Evolutionary conservation across 2,113 vertebrate genomes (phyloP).

Genomic region (Toxostoma redivivum): DNA sequence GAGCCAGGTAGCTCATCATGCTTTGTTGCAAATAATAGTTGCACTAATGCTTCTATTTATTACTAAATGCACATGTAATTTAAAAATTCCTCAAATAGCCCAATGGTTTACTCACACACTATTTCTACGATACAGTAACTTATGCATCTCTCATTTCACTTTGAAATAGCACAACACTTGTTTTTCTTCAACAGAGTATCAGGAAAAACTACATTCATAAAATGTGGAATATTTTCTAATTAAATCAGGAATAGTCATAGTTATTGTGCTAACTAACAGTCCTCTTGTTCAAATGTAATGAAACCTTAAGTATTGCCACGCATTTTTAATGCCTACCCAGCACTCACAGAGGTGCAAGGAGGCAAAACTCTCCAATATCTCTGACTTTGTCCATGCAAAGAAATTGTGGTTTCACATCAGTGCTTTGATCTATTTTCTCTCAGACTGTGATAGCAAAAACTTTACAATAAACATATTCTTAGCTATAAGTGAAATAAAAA

Average conservation of each 20-base stretch:
- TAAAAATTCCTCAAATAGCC: slow-evolving; percentile 43
- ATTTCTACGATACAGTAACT: slow-evolving; percentile 14
- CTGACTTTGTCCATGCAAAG: background rate
- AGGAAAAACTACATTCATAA: background rate
- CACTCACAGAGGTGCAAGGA: background rate
- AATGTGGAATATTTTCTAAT: background rate
- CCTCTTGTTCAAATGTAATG: slow-evolving; percentile 43
- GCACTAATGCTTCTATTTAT: slow-evolving; percentile 42
- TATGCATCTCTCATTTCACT: background rate
- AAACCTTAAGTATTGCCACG: slow-evolving; percentile 11
- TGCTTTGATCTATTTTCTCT: slow-evolving; percentile 42
- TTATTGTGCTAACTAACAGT: slow-evolving; percentile 16
- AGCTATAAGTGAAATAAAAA: slow-evolving; percentile 65
- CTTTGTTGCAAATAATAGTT: slow-evolving; percentile 50
- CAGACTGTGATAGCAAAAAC: slow-evolving; percentile 40
- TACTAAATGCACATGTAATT: slow-evolving; percentile 53
- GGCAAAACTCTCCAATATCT: background rate
- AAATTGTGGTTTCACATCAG: background rate
- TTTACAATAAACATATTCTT: slow-evolving; percentile 62
- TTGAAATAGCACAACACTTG: background rate
- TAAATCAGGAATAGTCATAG: background rate
- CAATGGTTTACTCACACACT: background rate
- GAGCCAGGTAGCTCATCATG: slow-evolving; percentile 35
- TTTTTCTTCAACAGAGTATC: background rate
- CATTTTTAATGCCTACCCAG: slow-evolving; percentile 50